Base-by-base conservation (phyloP, 2,888 invertebrate species). In the Morpho helenor region DNA sequence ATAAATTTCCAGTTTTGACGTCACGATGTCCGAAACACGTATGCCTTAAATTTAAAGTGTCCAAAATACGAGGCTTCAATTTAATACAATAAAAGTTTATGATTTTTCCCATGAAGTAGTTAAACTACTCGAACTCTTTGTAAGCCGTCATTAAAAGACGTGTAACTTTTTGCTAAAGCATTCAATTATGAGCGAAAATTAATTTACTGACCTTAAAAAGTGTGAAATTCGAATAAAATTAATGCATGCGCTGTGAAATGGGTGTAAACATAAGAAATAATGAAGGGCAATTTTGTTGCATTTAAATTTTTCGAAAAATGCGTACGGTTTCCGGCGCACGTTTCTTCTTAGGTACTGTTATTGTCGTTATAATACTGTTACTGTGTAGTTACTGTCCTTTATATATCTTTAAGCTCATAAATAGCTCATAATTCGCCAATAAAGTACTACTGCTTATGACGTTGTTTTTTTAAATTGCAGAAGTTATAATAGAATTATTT, bases 161-260 rank as follows among this genome's bases (percentile, higher is more conserved):
- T 8, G 43, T 44, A 23, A 22, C 42, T 49, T 58, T 52, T 56
- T 9, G 42, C 39, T 44, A 52, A 31, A 49, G 43, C 41, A 8
- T 51, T 46, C 52, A 61, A 55, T 61, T 55, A 58, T 42, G 53
- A 43, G 52, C 43, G 42, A 52, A 49, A 49, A 31, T 61, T 56
- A 56, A 61, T 59, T 59, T 49, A 56, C 52, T 52, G 56, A 46
- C 59, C 61, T 61, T 61, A 56, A 61, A 57, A 59, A 56, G 61
- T 61, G 61, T 58, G 61, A 58, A 61, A 61, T 61, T 58, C 58
- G 58, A 39, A 58, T 58, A 50, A 60, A 61, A 52, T 61, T 56
- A 59, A 58, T 49, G 51, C 48, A 55, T 45, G 23, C 61, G 10
- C 51, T 55, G 55, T 43, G 49, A 57, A 54, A 61, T 49, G 52